phyloP scores from a whole-genome alignment of 2,797 vertebrate species.

The Myotis myotis region DNA sequence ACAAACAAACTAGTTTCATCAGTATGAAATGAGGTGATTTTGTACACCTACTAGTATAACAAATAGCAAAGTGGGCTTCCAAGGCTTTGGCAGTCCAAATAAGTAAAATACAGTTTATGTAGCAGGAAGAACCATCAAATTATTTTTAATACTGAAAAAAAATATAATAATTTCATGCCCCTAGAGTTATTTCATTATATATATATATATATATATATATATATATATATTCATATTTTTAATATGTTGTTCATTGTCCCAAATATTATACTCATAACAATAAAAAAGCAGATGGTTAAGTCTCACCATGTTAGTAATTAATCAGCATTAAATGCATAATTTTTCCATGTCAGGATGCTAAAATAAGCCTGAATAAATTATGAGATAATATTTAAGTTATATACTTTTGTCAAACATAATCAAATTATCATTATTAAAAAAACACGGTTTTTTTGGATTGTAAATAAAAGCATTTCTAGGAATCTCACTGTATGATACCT shows the following conservation, averaged over 20 bases:
- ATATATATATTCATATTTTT: background rate
- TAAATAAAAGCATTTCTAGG: background rate
- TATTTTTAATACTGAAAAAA: background rate
- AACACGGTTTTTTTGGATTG: background rate
- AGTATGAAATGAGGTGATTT: background rate
- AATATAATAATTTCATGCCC: background rate
- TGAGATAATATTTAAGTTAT: background rate
- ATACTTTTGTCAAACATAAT: background rate
- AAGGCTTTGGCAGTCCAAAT: background rate
- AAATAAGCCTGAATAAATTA: background rate
- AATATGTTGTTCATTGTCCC: conserved; percentile 1
- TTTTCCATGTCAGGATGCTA: background rate
- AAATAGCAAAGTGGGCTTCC: background rate
- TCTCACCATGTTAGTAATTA: conserved; percentile 20
- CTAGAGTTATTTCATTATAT: background rate
- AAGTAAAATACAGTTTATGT: background rate
- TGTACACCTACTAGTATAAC: background rate
- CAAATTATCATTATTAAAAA: background rate
- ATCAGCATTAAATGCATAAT: background rate
- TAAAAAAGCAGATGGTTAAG: conserved; percentile 20
- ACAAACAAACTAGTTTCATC: background rate
- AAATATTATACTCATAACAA: conserved; percentile 33
- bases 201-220: too few relatives aligned
- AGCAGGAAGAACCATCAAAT: background rate
- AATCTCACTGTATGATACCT: background rate